Percentiles rank a stretch among this genome's conserved stretches.
These are phyloP conservation scores for Helarctos malayanus DNA, from an alignment of 2,797 vertebrate genomes.

Conservation along the genomic window DNA sequence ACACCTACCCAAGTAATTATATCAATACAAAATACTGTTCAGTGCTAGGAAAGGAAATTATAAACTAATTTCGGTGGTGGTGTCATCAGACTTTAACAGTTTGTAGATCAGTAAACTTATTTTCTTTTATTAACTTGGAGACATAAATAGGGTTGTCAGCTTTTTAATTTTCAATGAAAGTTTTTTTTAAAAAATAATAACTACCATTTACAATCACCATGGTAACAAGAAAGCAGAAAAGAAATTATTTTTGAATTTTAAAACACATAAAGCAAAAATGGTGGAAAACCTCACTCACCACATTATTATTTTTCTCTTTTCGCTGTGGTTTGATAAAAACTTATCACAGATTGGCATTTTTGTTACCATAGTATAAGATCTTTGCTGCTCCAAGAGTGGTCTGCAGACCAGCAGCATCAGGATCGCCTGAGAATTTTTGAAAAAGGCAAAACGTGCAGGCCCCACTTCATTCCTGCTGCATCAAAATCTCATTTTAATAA, in stretches of 20 bases:
- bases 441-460: background rate
- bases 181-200: background rate
- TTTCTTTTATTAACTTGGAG: constrained; percentile 52
- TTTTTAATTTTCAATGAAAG: constrained; percentile 58
- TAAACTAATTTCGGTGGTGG: background rate
- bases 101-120: background rate
- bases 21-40: background rate
- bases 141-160: background rate
- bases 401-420: background rate
- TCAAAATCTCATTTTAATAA: constrained; percentile 28
- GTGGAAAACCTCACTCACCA: constrained; percentile 22
- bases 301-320: constrained; percentile 24
- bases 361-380: background rate
- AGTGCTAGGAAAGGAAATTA: constrained; percentile 15
- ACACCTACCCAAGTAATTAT: background rate
- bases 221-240: constrained; percentile 5
- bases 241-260: constrained; percentile 46
- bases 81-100: background rate
- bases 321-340: background rate
- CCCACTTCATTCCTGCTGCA: background rate
- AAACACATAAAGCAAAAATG: background rate
- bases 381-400: background rate
- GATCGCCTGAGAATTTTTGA: background rate
- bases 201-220: constrained; percentile 52
- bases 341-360: background rate